Conservation (phyloP, 2,113 vertebrate species). For the Onychostruthus taczanowskii region DNA sequence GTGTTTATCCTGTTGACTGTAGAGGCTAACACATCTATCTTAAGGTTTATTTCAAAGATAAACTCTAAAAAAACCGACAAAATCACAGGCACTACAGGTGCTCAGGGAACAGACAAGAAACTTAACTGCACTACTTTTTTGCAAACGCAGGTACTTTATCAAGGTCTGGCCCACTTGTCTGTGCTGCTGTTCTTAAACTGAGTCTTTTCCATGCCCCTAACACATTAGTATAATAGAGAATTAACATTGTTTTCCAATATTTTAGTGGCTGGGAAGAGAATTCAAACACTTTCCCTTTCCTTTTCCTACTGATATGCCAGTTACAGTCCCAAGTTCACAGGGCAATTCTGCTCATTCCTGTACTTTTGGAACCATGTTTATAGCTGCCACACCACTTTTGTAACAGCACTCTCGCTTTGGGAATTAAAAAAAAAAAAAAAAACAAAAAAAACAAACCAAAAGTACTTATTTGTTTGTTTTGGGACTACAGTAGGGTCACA, state of each 20-base stretch:
- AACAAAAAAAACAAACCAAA: background rate
- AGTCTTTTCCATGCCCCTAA: background rate
- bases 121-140: background rate
- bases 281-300: conserved; percentile 1
- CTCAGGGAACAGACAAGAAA: background rate
- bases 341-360: background rate
- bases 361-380: background rate
- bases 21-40: background rate
- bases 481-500: background rate
- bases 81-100: background rate
- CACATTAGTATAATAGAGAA: background rate
- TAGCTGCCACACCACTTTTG: background rate
- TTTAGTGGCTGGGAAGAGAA: conserved; percentile 18
- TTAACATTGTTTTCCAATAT: background rate
- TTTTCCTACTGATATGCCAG: background rate
- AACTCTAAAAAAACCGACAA: background rate
- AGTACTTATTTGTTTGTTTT: conserved; percentile 9
- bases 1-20: background rate
- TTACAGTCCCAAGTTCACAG: background rate
- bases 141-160: background rate
- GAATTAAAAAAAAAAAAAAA: background rate
- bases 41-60: background rate
- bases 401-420: background rate
- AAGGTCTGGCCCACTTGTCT: background rate
- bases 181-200: background rate